Evolutionary conservation across 2,888 invertebrate genomes (phyloP), one percentile per base, ranked within the genome.

Genomic region (Cerastis leucographa): DNA sequence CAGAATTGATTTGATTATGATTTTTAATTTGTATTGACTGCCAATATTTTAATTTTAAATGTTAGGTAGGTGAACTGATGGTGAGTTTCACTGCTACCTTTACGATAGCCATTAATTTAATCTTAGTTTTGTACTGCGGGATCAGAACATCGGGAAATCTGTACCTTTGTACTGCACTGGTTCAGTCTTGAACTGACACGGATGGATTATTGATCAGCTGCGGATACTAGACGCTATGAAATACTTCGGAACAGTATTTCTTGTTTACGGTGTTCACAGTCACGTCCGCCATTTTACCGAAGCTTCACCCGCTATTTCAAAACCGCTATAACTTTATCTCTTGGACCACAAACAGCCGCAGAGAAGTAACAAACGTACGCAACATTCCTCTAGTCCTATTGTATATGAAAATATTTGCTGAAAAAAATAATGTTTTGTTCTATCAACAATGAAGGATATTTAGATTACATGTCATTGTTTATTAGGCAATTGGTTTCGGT

Each of bases 301-400:
- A 59, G 9, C 19, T 19, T 59, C 0, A 59, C 14, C 29, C 25
- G 29, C 14, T 17, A 17, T 19, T 59, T 1, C 1, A 8, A 49
- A 75, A 62, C 25, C 74, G 78, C 74, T 59, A 3, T 35, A 3
- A 14, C 4, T 12, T 59, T 61, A 44, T 61, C 5, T 42, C 56
- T 81, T 84, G 25, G n/a, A 59, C 78, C 78, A 83, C 51, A 74
- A 65, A 29, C 19, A 64, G 7, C 65, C 68, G 65, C 11, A 74
- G 56, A 80, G 65, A 70, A 76, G 76, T 66, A 85, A 70, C 74
- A 61, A 68, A 66, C 35, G 76, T 74, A 81, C 65, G 81, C 76
- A 79, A 84, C 83, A 89, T 85, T 85, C 85, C 83, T 82, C 71
- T 54, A 68, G 35, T 69, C 70, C 83, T 84, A 88, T 89, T 89